Conservation (phyloP, 2,113 vertebrate species). For the Pitta sordida region DNA sequence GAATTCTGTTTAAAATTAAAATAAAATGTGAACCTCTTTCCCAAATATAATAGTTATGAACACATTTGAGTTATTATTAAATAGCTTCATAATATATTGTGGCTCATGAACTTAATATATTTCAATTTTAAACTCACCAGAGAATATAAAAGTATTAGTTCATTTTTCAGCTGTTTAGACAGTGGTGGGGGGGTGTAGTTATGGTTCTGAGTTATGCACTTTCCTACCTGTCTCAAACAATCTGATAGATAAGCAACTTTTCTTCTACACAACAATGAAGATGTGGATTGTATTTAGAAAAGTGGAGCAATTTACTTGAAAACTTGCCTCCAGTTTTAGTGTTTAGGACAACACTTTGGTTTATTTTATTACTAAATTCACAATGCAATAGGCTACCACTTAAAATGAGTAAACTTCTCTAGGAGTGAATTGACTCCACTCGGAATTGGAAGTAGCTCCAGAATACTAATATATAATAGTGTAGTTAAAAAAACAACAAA, state of each 20-base stretch:
- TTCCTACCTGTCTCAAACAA: neutral
- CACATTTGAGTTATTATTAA: neutral
- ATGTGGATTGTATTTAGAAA: neutral
- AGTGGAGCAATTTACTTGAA: neutral
- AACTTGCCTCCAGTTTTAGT: neutral
- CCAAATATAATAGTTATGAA: neutral
- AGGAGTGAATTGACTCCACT: neutral
- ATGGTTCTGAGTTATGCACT: conserved; percentile 10
- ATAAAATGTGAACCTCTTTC: neutral
- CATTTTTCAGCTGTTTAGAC: conserved; percentile 29
- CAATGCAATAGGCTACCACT: neutral
- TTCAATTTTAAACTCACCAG: neutral
- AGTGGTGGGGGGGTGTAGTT: neutral
- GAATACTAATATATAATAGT: neutral
- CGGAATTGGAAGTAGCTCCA: neutral
- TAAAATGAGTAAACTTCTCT: neutral
- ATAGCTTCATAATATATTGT: neutral
- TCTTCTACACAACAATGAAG: neutral
- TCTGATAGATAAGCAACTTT: neutral
- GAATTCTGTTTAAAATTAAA: neutral
- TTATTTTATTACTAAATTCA: neutral
- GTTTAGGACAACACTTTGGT: neutral
- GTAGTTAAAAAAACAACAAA: too few species aligned
- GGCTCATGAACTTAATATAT: neutral
- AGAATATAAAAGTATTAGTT: neutral